Conservation (phyloP, 2,888 invertebrate species). For the Hydraecia micacea region DNA sequence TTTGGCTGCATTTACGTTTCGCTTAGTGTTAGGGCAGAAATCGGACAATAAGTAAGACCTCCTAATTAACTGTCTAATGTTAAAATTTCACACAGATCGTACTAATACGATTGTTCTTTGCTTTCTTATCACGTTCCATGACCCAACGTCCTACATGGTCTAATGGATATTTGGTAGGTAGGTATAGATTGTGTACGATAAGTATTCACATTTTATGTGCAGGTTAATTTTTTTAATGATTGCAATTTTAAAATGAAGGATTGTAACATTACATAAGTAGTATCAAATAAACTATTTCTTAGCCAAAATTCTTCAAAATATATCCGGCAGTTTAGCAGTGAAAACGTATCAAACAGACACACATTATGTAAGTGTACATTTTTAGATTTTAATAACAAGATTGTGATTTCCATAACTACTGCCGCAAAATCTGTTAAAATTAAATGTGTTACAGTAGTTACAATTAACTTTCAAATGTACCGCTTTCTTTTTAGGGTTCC, state of each 20-base stretch:
- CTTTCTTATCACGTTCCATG: slow-evolving; percentile 1
- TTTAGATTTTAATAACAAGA: slow-evolving; percentile 1
- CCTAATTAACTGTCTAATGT: background rate
- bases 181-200: background rate
- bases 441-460: slow-evolving; percentile 10
- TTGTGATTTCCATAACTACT: background rate
- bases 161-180: background rate
- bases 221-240: background rate
- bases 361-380: background rate
- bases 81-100: background rate
- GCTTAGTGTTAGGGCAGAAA: too few relatives aligned
- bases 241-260: background rate
- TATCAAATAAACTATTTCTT: background rate
- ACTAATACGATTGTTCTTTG: slow-evolving; percentile 9
- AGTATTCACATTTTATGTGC: background rate
- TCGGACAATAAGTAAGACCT: too few relatives aligned
- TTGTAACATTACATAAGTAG: background rate
- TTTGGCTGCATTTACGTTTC: too few relatives aligned
- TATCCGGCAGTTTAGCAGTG: background rate
- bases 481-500: slow-evolving; percentile 21
- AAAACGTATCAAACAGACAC: background rate
- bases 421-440: background rate
- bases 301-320: background rate
- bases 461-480: slow-evolving; percentile 16
- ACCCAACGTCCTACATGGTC: background rate